Base-by-base conservation (phyloP, 2,888 invertebrate genomes). In the Amphipoea lucens region DNA sequence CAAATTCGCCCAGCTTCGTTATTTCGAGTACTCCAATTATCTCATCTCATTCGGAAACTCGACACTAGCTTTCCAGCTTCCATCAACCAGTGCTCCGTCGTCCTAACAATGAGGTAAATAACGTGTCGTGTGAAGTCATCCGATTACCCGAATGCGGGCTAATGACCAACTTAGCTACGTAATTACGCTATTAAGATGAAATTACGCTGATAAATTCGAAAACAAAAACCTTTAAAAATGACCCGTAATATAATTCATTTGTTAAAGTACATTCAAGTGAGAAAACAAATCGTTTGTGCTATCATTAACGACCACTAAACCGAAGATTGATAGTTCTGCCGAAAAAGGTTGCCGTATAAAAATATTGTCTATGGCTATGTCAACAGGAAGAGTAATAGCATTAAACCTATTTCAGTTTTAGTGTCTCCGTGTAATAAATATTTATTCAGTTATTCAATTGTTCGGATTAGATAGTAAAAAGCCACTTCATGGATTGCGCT, bases 391-490 rank as follows among this genome's bases (percentile, higher is more conserved):
- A 82, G 62, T 82, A 76, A 78, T 81, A 67, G 73, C 45, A 4
- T 9, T 57, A 51, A 42, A n/a, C n/a, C 54, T 82, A 82, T 82
- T 81, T 70, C 36, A 76, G 63, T 51, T 68, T 82, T 40, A 74
- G 72, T 74, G 40, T 67, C 42, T 40, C 57, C 23, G 29, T 78
- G 23, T 68, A 23, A 60, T 79, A 74, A 74, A 77, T 85, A 78
- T 85, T 83, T 85, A 83, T 79, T 85, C 79, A 75, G 71, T 78
- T 78, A 80, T 83, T 81, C 80, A 74, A 80, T 76, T 82, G 69
- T 80, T 9, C 1, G 17, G 85, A 85, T 85, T 83, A 83, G 83
- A 81, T 84, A 74, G 23, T 36, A 65, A 14, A 82, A 62, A 74
- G 42, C 48, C 85, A 85, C 85, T 83, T 65, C n/a, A 77, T 68